Conservation (phyloP, 2,888 invertebrate species). For the Portevinia maculata region DNA sequence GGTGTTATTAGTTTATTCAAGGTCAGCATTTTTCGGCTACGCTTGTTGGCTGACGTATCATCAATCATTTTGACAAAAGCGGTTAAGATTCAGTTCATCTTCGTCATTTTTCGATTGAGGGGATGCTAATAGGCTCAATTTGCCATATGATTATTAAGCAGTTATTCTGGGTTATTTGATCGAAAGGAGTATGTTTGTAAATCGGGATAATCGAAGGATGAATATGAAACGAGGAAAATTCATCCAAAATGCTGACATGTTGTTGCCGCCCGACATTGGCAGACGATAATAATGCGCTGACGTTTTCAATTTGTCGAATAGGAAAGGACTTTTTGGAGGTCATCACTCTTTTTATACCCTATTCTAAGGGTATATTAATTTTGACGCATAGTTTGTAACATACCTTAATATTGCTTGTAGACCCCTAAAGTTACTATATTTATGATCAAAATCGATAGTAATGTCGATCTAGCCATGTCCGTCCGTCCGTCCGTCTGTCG, state of each 20-base stretch:
- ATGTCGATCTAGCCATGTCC: too few species aligned
- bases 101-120: constrained; percentile 14
- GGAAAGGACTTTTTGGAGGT: too few species aligned
- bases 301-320: too few species aligned
- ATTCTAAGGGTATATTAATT: too few species aligned
- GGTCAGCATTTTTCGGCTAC: constrained; percentile 29
- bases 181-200: neutral
- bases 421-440: too few species aligned
- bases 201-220: neutral
- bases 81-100: neutral
- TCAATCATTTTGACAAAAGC: constrained; percentile 55
- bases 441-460: too few species aligned
- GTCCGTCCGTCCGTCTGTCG: too few species aligned
- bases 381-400: too few species aligned
- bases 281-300: too few species aligned
- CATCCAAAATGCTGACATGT: neutral
- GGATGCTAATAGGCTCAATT: constrained; percentile 61
- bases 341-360: too few species aligned
- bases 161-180: constrained; percentile 2
- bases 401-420: too few species aligned
- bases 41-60: constrained; percentile 53
- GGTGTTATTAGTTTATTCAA: constrained; percentile 58
- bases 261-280: too few species aligned
- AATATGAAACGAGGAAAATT: neutral
- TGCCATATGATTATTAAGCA: constrained; percentile 42